These are phyloP conservation scores for Peribatodes rhomboidaria DNA, from an alignment of 2,888 invertebrate species.

Conservation along the genomic window DNA sequence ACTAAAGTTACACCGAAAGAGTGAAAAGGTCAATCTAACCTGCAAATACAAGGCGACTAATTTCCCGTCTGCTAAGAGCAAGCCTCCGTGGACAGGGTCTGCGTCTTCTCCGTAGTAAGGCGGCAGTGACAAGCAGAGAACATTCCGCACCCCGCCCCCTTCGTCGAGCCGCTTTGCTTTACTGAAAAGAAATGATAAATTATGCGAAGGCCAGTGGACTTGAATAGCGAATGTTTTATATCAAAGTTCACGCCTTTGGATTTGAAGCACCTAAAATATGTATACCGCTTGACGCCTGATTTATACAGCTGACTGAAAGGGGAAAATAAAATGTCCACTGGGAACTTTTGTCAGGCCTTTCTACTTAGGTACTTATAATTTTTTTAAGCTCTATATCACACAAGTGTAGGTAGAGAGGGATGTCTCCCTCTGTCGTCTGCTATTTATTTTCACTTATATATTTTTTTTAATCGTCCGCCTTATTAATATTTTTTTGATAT, in stretches of 20 bases:
- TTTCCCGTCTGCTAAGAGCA: constrained; percentile 71
- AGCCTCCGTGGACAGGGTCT: constrained; percentile 70
- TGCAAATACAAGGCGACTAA: constrained; percentile 73
- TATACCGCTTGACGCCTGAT: constrained; percentile 10
- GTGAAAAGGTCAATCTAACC: constrained; percentile 55
- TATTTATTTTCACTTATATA: too few relatives aligned
- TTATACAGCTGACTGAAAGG: constrained; percentile 10
- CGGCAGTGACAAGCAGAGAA: constrained; percentile 74
- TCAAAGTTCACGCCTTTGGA: constrained; percentile 19
- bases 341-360: neutral
- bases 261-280: constrained; percentile 27
- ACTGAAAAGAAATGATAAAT: constrained; percentile 54
- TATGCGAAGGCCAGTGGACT: constrained; percentile 18
- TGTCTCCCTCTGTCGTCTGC: too few relatives aligned
- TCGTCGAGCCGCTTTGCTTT: constrained; percentile 53
- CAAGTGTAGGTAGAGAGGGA: neutral
- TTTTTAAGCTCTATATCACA: neutral
- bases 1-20: too few relatives aligned
- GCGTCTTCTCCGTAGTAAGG: constrained; percentile 63
- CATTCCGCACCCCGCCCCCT: constrained; percentile 59
- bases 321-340: neutral
- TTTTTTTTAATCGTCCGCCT: too few relatives aligned
- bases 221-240: constrained; percentile 29
- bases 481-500: too few relatives aligned
- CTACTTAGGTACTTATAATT: neutral